Conservation (phyloP, 2,113 vertebrate species). For the Melanotaenia duboulayi region DNA sequence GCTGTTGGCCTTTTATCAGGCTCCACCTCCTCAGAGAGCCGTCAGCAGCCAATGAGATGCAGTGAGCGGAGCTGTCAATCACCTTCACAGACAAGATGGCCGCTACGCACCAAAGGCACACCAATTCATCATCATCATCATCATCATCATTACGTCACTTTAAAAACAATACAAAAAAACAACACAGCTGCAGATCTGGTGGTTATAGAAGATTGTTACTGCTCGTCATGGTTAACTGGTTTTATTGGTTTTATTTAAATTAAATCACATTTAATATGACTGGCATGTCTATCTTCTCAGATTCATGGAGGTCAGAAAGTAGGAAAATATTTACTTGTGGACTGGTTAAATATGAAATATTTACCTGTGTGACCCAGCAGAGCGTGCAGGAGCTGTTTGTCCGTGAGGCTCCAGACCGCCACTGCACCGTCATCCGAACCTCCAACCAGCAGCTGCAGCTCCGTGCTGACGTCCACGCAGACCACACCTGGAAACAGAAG, state of each 20-base stretch:
- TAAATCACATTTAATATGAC: too few species aligned
- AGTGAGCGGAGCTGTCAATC: slow-evolving; percentile 65
- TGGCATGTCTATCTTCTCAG: too few species aligned
- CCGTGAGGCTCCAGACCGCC: slow-evolving; percentile 79
- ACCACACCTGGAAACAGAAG: slow-evolving; percentile 71
- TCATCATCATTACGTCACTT: too few species aligned
- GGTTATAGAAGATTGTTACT: too few species aligned
- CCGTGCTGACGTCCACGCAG: slow-evolving; percentile 75
- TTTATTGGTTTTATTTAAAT: too few species aligned
- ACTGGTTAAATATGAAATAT: too few species aligned
- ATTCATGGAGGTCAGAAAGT: too few species aligned
- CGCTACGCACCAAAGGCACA: slow-evolving; percentile 53
- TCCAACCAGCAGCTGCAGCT: slow-evolving; percentile 75
- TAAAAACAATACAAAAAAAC: too few species aligned
- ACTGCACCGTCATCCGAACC: slow-evolving; percentile 81
- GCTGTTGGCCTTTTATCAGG: slow-evolving; percentile 76
- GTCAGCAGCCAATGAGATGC: slow-evolving; percentile 82
- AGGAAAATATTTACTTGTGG: too few species aligned
- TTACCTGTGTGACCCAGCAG: slow-evolving; percentile 82
- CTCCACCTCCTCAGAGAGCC: slow-evolving; percentile 81
- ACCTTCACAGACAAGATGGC: slow-evolving; percentile 76
- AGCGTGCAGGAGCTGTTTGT: slow-evolving; percentile 73
- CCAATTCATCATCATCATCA: too few species aligned
- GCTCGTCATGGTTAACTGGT: too few species aligned
- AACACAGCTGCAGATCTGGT: too few species aligned